phyloP scores from a whole-genome alignment of 2,797 vertebrate genomes.

The Triplophysa bombifrons region DNA sequence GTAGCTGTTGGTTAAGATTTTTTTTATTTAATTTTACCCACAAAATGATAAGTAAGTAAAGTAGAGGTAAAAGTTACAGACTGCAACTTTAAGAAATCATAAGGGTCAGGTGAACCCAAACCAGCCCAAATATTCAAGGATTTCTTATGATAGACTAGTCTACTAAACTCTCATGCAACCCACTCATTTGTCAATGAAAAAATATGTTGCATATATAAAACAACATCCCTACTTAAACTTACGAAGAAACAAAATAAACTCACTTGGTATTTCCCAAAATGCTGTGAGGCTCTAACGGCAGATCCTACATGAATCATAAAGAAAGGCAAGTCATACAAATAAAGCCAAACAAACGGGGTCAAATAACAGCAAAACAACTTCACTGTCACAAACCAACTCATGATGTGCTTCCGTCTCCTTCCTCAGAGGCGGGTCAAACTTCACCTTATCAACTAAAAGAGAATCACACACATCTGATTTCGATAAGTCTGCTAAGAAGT shows the following conservation, averaged over 20 bases:
- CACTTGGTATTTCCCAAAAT: constrained; percentile 94
- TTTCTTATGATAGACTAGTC: neutral
- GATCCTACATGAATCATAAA: constrained; percentile 76
- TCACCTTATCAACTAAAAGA: constrained; percentile 90
- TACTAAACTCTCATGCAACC: neutral
- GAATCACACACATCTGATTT: constrained; percentile 1
- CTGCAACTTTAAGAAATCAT: neutral
- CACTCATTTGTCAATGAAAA: neutral
- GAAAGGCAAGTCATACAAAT: constrained; percentile 26
- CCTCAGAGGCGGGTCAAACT: constrained; percentile 92
- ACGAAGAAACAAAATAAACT: constrained; percentile 65
- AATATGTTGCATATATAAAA: neutral
- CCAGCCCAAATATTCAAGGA: neutral
- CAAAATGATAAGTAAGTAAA: too few species aligned
- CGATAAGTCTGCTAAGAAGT: neutral
- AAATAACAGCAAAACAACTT: constrained; percentile 28
- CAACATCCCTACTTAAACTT: neutral
- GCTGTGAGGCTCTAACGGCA: constrained; percentile 87
- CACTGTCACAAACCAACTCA: constrained; percentile 80
- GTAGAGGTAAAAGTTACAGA: too few species aligned
- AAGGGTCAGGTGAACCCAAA: neutral
- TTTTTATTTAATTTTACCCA: too few species aligned
- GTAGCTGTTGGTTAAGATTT: too few species aligned
- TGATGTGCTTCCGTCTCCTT: constrained; percentile 97
- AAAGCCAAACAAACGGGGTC: neutral